phyloP scores from a whole-genome alignment of 2,888 invertebrate genomes.

The Zeuzera pyrina region DNA sequence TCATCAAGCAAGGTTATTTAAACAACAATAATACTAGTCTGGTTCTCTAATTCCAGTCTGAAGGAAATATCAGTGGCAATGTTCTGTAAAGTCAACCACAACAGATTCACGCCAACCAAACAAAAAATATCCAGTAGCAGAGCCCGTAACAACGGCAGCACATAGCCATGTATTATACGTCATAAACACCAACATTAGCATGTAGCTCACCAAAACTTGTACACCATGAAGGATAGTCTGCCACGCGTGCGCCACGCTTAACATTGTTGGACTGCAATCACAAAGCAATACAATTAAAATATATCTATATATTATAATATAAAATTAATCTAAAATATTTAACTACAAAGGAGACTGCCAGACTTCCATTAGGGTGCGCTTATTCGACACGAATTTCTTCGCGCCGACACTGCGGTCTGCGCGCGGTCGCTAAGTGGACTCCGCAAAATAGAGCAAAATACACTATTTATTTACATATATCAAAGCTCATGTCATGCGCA shows the following conservation, averaged over 20 bases:
- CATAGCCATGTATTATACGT: slow-evolving; percentile 97
- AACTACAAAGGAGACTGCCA: too few relatives aligned
- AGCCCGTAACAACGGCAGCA: slow-evolving; percentile 89
- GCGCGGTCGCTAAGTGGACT: too few relatives aligned
- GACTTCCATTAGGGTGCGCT: too few relatives aligned
- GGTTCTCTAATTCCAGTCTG: slow-evolving; percentile 10
- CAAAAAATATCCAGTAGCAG: slow-evolving; percentile 92
- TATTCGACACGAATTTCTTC: too few relatives aligned
- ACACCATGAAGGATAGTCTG: slow-evolving; percentile 92
- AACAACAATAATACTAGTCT: slow-evolving; percentile 38
- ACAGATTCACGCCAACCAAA: slow-evolving; percentile 97
- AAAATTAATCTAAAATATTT: too few relatives aligned
- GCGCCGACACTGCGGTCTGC: too few relatives aligned
- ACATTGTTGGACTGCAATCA: slow-evolving; percentile 83
- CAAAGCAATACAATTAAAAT: slow-evolving; percentile 9
- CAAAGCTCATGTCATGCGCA: too few relatives aligned
- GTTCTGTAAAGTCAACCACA: slow-evolving; percentile 94
- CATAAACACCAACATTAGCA: slow-evolving; percentile 97
- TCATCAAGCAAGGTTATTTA: slow-evolving; percentile 36
- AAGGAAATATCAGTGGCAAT: slow-evolving; percentile 84
- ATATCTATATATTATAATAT: too few relatives aligned
- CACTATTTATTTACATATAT: too few relatives aligned
- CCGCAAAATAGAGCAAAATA: too few relatives aligned
- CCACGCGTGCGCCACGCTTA: slow-evolving; percentile 85
- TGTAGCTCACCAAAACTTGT: slow-evolving; percentile 92